phyloP scores from a whole-genome alignment of 2,797 vertebrate genomes.

The Bradypodion pumilum region DNA sequence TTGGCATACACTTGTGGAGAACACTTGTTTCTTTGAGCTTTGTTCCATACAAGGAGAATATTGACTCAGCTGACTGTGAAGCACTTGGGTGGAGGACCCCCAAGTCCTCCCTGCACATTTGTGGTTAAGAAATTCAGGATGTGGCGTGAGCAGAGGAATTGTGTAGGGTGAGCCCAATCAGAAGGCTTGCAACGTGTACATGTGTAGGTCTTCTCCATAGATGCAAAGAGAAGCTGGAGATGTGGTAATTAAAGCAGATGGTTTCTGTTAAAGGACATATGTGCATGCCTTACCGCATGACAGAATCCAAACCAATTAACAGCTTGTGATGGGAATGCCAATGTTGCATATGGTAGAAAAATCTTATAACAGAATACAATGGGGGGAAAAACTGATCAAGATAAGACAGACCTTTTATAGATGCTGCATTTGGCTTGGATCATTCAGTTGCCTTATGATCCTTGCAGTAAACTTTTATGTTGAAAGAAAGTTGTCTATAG shows the following conservation, averaged over 20 bases:
- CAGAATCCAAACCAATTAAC: constrained; percentile 46
- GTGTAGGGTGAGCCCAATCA: constrained; percentile 40
- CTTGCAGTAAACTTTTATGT: not conserved
- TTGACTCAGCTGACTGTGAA: constrained; percentile 31
- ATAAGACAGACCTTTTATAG: not conserved
- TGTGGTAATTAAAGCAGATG: constrained; percentile 65
- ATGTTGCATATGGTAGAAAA: not conserved
- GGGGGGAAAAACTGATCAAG: constrained; percentile 29
- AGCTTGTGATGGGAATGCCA: not conserved
- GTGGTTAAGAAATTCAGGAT: constrained; percentile 59
- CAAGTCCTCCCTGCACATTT: constrained; percentile 58
- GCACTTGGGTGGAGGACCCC: constrained; percentile 56
- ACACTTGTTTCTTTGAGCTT: constrained; percentile 54
- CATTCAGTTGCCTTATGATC: rapidly evolving
- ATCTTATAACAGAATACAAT: not conserved
- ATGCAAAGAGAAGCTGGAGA: constrained; percentile 53
- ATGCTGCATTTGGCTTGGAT: not conserved
- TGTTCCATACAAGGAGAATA: constrained; percentile 17
- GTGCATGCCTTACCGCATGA: constrained; percentile 47
- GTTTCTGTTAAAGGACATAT: constrained; percentile 64
- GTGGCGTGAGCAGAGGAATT: constrained; percentile 51
- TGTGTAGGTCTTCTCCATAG: constrained; percentile 51
- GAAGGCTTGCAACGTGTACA: constrained; percentile 22
- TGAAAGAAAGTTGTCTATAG: not conserved
- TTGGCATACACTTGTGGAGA: constrained; percentile 55